Evolutionary conservation across 2,888 invertebrate species (phyloP).

Genomic region (Mamestra brassicae): DNA sequence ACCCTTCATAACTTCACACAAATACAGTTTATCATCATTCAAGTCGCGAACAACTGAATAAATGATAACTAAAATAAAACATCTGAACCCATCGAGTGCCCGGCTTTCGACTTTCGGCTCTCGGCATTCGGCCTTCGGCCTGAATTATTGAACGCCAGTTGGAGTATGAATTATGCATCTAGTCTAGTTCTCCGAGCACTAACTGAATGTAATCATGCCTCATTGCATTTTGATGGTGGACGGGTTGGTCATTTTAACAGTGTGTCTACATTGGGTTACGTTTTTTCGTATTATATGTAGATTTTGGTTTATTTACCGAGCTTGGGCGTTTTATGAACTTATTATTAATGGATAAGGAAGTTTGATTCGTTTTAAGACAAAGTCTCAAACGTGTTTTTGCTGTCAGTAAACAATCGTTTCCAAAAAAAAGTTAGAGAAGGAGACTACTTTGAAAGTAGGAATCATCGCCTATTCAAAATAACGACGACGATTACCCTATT

Average conservation of each 20-base stretch:
- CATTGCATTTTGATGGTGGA: slow-evolving; percentile 63
- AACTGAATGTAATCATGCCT: slow-evolving; percentile 67
- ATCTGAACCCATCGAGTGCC: slow-evolving; percentile 61
- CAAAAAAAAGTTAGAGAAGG: no score
- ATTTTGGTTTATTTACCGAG: neutral
- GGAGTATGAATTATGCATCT: slow-evolving; percentile 67
- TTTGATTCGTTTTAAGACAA: no score
- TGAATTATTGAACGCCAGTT: slow-evolving; percentile 68
- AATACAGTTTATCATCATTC: slow-evolving; percentile 62
- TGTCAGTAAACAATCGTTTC: no score
- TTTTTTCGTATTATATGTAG: slow-evolving; percentile 29
- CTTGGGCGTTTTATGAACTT: neutral
- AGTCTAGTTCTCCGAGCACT: slow-evolving; percentile 61
- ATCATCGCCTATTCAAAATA: no score
- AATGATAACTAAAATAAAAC: slow-evolving; percentile 68
- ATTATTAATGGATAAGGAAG: no score
- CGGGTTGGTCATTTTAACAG: slow-evolving; percentile 57
- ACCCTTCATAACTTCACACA: slow-evolving; percentile 56
- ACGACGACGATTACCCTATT: no score
- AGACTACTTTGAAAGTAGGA: no score
- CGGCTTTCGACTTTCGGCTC: slow-evolving; percentile 53
- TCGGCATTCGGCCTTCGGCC: slow-evolving; percentile 58
- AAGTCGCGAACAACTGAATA: slow-evolving; percentile 66
- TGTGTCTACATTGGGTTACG: slow-evolving; percentile 24
- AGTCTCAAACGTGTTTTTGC: no score